These are phyloP conservation scores for Timema cristinae DNA, from an alignment of 2,888 invertebrate genomes.

Conservation along the genomic window DNA sequence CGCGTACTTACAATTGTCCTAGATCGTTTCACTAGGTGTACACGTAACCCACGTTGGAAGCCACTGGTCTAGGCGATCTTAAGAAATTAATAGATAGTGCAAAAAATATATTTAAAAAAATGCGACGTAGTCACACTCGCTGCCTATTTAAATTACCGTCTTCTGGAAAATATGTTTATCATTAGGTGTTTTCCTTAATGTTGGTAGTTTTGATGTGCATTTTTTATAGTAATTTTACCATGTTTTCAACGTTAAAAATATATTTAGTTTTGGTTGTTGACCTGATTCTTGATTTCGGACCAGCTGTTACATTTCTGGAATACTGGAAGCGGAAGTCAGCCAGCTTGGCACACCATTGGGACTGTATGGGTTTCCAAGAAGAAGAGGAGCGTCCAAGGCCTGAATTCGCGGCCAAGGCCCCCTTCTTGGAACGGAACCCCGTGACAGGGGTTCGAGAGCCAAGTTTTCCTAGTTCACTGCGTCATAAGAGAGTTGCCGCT, in stretches of 20 bases:
- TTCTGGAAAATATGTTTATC: too few species aligned
- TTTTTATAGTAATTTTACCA: too few species aligned
- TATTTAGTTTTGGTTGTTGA: not conserved
- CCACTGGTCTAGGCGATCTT: too few species aligned
- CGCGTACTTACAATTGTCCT: too few species aligned
- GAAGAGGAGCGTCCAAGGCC: constrained; percentile 54
- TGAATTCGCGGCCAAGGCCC: constrained; percentile 51
- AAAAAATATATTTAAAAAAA: too few species aligned
- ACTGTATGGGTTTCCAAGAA: constrained; percentile 52
- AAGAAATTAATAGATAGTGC: too few species aligned
- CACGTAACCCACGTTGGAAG: too few species aligned
- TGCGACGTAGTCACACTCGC: too few species aligned
- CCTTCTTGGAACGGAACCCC: constrained; percentile 50
- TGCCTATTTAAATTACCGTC: too few species aligned
- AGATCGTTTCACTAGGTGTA: too few species aligned
- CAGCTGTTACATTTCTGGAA: constrained; percentile 54
- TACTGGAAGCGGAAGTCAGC: constrained; percentile 56
- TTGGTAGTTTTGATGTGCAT: too few species aligned
- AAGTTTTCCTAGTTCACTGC: constrained; percentile 47
- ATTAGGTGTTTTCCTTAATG: too few species aligned
- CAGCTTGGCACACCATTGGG: constrained; percentile 54
- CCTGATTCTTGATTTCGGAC: not conserved
- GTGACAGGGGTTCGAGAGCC: constrained; percentile 54
- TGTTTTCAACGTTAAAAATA: not conserved
- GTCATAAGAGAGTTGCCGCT: constrained; percentile 49